Evolutionary conservation across 2,797 vertebrate species (phyloP).

Genomic region (Naso thynnoides): DNA sequence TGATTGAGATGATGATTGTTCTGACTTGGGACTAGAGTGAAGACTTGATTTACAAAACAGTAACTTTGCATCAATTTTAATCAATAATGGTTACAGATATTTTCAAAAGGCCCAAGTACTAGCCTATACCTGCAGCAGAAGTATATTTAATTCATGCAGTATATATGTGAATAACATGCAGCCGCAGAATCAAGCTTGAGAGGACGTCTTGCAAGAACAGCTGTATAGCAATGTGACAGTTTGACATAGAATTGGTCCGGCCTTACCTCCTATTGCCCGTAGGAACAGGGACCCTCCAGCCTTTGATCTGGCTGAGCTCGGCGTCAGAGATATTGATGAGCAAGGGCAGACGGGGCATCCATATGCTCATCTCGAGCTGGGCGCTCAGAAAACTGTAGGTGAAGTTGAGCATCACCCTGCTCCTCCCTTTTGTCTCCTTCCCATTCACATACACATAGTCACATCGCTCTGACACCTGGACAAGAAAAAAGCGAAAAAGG

Average conservation of each 20-base stretch:
- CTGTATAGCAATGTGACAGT: neutral
- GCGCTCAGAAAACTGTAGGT: slow-evolving; percentile 91
- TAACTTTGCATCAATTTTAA: no score
- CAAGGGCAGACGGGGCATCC: slow-evolving; percentile 93
- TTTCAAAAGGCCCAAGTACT: no score
- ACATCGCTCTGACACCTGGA: slow-evolving; percentile 92
- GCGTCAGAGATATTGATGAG: slow-evolving; percentile 91
- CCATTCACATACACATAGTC: slow-evolving; percentile 93
- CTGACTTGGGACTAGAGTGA: no score
- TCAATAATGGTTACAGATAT: no score
- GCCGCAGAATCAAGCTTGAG: neutral
- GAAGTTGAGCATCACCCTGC: slow-evolving; percentile 88
- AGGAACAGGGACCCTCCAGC: slow-evolving; percentile 92
- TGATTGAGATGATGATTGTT: no score
- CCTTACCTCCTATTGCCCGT: slow-evolving; percentile 86
- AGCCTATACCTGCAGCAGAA: no score
- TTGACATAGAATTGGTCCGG: neutral
- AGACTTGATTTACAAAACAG: no score
- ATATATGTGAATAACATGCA: neutral
- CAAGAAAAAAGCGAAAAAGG: neutral
- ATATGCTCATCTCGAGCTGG: slow-evolving; percentile 91
- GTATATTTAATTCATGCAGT: no score
- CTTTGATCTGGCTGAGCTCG: slow-evolving; percentile 95
- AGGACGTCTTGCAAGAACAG: neutral
- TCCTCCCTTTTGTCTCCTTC: slow-evolving; percentile 90